Percentiles rank a stretch among this genome's conserved stretches.
Conservation (phyloP, 2,113 vertebrate species). For the Sus scrofa region T2T-Sscrofa CM000817.6:29246001-29246500, state of each 20-base stretch:
- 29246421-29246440: background rate
- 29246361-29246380: background rate
- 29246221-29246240: constrained; percentile 29
- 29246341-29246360: constrained; percentile 27
- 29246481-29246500: background rate
- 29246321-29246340: background rate
- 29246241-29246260: constrained; percentile 49
- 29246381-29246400: background rate
- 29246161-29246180: background rate
- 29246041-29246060: background rate
- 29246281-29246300: background rate
- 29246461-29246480: background rate
- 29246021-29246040: background rate
- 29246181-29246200: background rate
- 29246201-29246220: constrained; percentile 32
- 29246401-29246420: background rate
- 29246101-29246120: constrained; percentile 42
- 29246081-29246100: background rate
- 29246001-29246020: background rate
- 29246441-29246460: constrained; percentile 23
- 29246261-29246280: background rate
- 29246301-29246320: background rate
- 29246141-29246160: background rate
- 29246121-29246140: background rate
- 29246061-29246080: background rate